These are phyloP conservation scores for Sceloporus tristichus DNA, from an alignment of 2,113 vertebrate genomes.

Conservation along the genomic window DNA sequence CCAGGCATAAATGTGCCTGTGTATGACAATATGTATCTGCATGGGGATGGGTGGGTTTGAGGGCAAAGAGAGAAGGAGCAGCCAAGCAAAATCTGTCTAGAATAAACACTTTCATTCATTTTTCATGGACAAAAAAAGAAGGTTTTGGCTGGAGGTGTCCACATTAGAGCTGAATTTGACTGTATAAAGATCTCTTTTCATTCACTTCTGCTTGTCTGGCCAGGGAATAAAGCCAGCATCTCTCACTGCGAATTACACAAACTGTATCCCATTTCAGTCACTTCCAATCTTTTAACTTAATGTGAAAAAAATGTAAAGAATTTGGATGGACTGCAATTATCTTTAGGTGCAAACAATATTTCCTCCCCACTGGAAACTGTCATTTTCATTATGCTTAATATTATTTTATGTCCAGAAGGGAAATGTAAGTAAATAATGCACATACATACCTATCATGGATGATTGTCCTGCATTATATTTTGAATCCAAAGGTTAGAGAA, in stretches of 20 bases:
- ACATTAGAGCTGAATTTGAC: constrained; percentile 41
- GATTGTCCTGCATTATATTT: constrained; percentile 35
- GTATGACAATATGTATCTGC: not conserved
- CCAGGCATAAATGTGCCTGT: not conserved
- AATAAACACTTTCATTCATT: constrained; percentile 24
- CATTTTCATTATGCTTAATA: constrained; percentile 50
- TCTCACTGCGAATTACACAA: constrained; percentile 39
- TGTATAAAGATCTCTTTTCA: constrained; percentile 41
- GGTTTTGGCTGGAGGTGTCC: constrained; percentile 18
- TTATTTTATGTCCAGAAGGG: constrained; percentile 26
- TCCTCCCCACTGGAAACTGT: constrained; percentile 10
- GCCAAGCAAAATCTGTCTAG: not conserved
- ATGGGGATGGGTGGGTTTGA: not conserved
- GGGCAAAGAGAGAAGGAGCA: not conserved
- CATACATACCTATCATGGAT: not conserved
- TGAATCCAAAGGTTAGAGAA: constrained; percentile 50
- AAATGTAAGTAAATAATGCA: constrained; percentile 29
- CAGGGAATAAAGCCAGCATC: constrained; percentile 46
- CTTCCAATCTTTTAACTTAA: constrained; percentile 55
- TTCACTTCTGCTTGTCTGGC: constrained; percentile 35
- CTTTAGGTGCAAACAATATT: constrained; percentile 36
- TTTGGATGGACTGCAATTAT: constrained; percentile 44
- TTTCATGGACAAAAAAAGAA: not conserved
- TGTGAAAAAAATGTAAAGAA: constrained; percentile 48
- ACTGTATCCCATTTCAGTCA: constrained; percentile 20